Conservation (phyloP, 2,888 invertebrate species). For the Heliconius aoede region DNA sequence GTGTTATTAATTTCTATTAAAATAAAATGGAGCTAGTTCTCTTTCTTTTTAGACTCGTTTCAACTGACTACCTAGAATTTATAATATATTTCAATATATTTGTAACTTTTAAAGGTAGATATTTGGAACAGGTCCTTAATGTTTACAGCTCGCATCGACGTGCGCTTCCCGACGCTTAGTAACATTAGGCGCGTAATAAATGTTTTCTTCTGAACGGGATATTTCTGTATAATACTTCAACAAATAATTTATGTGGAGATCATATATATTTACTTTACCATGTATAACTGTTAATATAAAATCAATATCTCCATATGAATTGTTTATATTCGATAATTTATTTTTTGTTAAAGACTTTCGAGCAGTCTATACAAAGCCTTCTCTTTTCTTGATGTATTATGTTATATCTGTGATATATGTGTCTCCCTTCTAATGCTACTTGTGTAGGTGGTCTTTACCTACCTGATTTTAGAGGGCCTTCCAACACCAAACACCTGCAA, state of each 20-base stretch:
- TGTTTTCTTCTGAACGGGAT: conserved; percentile 77
- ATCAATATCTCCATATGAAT: conserved; percentile 55
- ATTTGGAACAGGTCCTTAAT: conserved; percentile 79
- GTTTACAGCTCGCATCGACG: conserved; percentile 80
- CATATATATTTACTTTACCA: background rate
- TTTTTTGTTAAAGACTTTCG: conserved; percentile 53
- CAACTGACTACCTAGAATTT: conserved; percentile 63
- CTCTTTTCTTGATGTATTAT: conserved; percentile 75
- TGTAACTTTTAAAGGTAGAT: conserved; percentile 60
- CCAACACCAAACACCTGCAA: conserved; percentile 56
- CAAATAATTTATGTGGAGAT: conserved; percentile 49
- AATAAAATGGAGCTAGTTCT: conserved; percentile 67
- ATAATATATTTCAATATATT: conserved; percentile 26
- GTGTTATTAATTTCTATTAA: conserved; percentile 57
- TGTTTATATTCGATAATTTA: conserved; percentile 60
- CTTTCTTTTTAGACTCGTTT: conserved; percentile 69
- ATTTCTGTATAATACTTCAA: conserved; percentile 66
- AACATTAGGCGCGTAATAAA: conserved; percentile 83
- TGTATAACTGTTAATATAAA: background rate
- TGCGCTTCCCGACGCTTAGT: conserved; percentile 81
- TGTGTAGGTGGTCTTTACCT: conserved; percentile 62
- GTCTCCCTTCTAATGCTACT: conserved; percentile 67
- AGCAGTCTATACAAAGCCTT: conserved; percentile 63
- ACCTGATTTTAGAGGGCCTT: conserved; percentile 67
- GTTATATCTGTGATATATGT: conserved; percentile 72